A percentile compares a stretch with the other conserved stretches of the same genome.
These are phyloP conservation scores for Thunnus albacares DNA, from an alignment of 2,797 vertebrate species.

Conservation along the genomic window DNA sequence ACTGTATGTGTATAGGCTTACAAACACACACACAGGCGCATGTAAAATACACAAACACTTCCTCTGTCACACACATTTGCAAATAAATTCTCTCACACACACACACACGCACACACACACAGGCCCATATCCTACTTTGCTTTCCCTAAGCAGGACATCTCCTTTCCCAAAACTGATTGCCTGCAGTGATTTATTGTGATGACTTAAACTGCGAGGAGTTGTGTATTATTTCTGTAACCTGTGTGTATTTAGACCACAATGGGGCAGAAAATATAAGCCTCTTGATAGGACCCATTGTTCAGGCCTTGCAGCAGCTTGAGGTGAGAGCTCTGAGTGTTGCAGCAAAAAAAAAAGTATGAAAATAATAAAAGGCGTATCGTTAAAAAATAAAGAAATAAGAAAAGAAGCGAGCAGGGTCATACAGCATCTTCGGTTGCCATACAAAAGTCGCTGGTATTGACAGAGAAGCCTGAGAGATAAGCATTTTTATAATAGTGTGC, in stretches of 20 bases:
- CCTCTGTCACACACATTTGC: not conserved
- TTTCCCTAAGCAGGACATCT: conserved; percentile 20
- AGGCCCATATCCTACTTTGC: conserved; percentile 14
- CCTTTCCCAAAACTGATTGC: conserved; percentile 5
- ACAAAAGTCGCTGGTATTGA: conserved; percentile 25
- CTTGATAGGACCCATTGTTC: conserved; percentile 55
- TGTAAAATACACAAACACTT: conserved; percentile 22
- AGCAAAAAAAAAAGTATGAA: conserved; percentile 26
- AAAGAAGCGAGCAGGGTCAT: conserved; percentile 20
- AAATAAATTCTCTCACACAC: not conserved
- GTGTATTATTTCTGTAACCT: conserved; percentile 72
- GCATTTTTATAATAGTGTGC: conserved; percentile 38
- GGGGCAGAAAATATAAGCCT: conserved; percentile 58
- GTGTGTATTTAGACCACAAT: conserved; percentile 56
- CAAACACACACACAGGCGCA: not conserved
- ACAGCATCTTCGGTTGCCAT: conserved; percentile 38
- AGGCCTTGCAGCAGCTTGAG: conserved; percentile 54
- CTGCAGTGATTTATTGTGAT: conserved; percentile 66
- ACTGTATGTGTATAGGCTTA: not conserved
- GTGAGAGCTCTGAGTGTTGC: conserved; percentile 44
- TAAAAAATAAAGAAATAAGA: conserved; percentile 16
- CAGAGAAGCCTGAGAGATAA: conserved; percentile 45
- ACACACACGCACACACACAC: conserved; percentile 3
- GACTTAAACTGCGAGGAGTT: conserved; percentile 37
- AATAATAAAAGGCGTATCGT: conserved; percentile 59